Conservation (phyloP, 2,113 vertebrate species). For the Hiodon tergisus region DNA sequence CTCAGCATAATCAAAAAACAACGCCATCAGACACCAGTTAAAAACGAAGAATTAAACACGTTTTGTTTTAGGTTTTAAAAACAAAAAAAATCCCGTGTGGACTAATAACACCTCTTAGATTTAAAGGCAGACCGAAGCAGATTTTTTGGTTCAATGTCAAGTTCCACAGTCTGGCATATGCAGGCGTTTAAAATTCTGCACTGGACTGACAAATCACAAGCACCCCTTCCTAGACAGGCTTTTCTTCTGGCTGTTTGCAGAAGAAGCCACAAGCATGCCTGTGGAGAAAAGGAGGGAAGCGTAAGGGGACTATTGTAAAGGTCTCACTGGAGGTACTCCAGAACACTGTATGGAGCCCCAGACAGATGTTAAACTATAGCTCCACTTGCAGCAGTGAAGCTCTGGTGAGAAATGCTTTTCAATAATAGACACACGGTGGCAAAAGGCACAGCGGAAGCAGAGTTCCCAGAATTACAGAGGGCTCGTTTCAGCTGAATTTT, state of each 20-base stretch:
- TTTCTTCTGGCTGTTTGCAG: constrained; percentile 16
- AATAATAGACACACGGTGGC: constrained; percentile 19
- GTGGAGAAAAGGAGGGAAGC: neutral
- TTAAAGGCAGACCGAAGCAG: neutral
- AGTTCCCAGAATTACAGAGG: constrained; percentile 10
- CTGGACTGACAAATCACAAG: constrained; percentile 34
- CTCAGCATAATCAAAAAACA: too few relatives aligned
- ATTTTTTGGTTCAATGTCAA: constrained; percentile 30
- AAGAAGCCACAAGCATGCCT: neutral
- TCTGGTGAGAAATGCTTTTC: constrained; percentile 34
- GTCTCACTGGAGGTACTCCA: neutral
- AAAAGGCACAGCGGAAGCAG: neutral
- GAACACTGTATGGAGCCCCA: constrained; percentile 28
- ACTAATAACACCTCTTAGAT: neutral
- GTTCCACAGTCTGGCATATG: constrained; percentile 34
- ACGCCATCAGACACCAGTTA: too few relatives aligned
- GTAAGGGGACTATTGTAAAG: neutral
- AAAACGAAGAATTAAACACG: too few relatives aligned
- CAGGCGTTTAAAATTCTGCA: constrained; percentile 43
- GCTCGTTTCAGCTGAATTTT: constrained; percentile 18
- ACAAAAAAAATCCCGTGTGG: too few relatives aligned
- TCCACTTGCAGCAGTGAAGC: constrained; percentile 28
- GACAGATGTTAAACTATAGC: constrained; percentile 28
- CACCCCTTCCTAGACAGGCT: constrained; percentile 22
- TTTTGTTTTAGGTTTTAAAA: too few relatives aligned